Evolutionary conservation across 2,888 invertebrate species (phyloP).

Genomic region (Archips xylosteana): DNA sequence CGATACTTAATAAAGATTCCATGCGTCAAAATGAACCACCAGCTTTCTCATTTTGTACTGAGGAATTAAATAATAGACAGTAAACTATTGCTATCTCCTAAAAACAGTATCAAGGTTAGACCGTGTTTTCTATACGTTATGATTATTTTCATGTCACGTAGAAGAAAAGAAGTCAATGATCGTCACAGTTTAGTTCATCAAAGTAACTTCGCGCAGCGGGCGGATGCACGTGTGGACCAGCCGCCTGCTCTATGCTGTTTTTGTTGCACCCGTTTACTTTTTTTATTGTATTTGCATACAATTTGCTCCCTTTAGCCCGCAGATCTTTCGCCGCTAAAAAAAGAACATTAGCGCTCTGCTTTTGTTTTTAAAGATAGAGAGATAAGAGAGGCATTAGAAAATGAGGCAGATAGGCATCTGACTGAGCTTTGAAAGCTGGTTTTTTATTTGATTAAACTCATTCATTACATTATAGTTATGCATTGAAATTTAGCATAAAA

Average conservation of each 20-base stretch:
- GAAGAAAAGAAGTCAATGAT: conserved; percentile 29
- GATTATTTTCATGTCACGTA: neutral
- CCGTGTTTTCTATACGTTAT: conserved; percentile 20
- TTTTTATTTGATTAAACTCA: neutral
- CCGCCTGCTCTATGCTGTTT: conserved; percentile 65
- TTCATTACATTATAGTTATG: neutral
- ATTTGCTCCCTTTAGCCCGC: conserved; percentile 39
- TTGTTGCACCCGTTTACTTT: conserved; percentile 64
- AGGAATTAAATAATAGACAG: conserved; percentile 28
- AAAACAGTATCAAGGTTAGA: conserved; percentile 26
- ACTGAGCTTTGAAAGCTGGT: neutral
- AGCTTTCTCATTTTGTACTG: neutral
- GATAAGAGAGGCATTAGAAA: conserved; percentile 26
- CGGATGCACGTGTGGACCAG: conserved; percentile 84
- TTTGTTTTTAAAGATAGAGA: conserved; percentile 37
- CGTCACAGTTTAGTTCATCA: conserved; percentile 49
- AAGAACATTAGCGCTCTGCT: conserved; percentile 10
- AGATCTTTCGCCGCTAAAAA: conserved; percentile 33
- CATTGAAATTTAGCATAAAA: neutral
- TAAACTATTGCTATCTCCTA: conserved; percentile 24
- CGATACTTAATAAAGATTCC: neutral
- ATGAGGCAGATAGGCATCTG: conserved; percentile 21
- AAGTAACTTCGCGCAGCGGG: conserved; percentile 78
- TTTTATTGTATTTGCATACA: conserved; percentile 14
- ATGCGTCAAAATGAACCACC: neutral